These are phyloP conservation scores for Athalia rosae DNA, from an alignment of 2,888 invertebrate species.

Conservation along the genomic window DNA sequence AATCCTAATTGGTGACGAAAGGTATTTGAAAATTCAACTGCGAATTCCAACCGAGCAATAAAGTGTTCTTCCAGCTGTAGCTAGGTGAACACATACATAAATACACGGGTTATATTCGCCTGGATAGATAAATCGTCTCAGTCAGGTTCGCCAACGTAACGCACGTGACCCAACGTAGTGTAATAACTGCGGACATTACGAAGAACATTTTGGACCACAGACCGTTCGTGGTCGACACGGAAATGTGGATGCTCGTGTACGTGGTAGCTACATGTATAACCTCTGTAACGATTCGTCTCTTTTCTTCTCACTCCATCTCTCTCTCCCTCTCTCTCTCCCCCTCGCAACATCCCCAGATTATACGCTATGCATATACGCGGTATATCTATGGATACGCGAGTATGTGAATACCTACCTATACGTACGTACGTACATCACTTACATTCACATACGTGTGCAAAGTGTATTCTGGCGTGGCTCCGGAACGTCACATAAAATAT, in stretches of 20 bases:
- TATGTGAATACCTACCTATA: neutral
- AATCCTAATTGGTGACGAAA: too few species aligned
- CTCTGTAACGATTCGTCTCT: constrained; percentile 40
- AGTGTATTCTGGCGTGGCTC: constrained; percentile 19
- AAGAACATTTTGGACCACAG: constrained; percentile 45
- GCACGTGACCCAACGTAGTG: constrained; percentile 45
- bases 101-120: neutral
- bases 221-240: constrained; percentile 45
- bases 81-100: constrained; percentile 22
- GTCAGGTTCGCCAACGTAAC: constrained; percentile 41
- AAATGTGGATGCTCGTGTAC: constrained; percentile 44
- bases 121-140: constrained; percentile 40
- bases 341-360: constrained; percentile 13
- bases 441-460: neutral
- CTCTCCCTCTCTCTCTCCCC: neutral
- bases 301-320: constrained; percentile 7
- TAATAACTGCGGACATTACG: constrained; percentile 46
- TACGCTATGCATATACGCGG: constrained; percentile 42
- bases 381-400: constrained; percentile 1
- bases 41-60: neutral
- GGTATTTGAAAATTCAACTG: too few species aligned
- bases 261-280: constrained; percentile 38
- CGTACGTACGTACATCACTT: neutral
- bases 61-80: constrained; percentile 1
- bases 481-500: constrained; percentile 35